These are phyloP conservation scores for Synanthedon formicaeformis DNA, from an alignment of 2,888 invertebrate species.

Conservation along the genomic window DNA sequence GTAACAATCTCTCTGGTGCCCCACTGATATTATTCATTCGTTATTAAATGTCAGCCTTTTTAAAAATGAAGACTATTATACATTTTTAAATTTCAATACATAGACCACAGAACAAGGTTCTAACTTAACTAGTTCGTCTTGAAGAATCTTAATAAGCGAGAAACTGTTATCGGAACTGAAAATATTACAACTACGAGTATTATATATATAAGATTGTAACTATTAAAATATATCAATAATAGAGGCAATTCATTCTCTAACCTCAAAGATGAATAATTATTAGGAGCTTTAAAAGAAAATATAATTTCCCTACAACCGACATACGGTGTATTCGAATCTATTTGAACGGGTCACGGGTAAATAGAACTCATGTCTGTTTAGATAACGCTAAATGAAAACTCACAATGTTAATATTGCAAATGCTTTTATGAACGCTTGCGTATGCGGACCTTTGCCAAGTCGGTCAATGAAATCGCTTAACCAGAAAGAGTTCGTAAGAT, in stretches of 20 bases:
- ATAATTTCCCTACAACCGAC: slow-evolving; percentile 25
- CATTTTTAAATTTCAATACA: too few species aligned
- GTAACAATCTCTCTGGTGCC: not conserved
- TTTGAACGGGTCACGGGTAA: slow-evolving; percentile 25
- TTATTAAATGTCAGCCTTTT: not conserved
- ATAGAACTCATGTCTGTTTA: slow-evolving; percentile 37
- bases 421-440: slow-evolving; percentile 28
- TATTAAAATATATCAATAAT: slow-evolving; percentile 15
- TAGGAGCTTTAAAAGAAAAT: slow-evolving; percentile 14
- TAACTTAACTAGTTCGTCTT: too few species aligned
- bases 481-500: slow-evolving; percentile 15
- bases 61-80: too few species aligned
- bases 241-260: not conserved
- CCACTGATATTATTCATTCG: not conserved
- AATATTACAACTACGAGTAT: too few species aligned
- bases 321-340: slow-evolving; percentile 18
- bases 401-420: slow-evolving; percentile 35
- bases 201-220: too few species aligned
- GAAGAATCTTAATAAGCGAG: too few species aligned
- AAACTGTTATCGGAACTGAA: too few species aligned
- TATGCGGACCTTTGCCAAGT: slow-evolving; percentile 28
- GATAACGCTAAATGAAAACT: slow-evolving; percentile 41
- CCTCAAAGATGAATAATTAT: not conserved
- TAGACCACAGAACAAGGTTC: too few species aligned
- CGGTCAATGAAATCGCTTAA: slow-evolving; percentile 29